Conservation (phyloP, 2,113 vertebrate genomes). For the Panthera uncia region DNA sequence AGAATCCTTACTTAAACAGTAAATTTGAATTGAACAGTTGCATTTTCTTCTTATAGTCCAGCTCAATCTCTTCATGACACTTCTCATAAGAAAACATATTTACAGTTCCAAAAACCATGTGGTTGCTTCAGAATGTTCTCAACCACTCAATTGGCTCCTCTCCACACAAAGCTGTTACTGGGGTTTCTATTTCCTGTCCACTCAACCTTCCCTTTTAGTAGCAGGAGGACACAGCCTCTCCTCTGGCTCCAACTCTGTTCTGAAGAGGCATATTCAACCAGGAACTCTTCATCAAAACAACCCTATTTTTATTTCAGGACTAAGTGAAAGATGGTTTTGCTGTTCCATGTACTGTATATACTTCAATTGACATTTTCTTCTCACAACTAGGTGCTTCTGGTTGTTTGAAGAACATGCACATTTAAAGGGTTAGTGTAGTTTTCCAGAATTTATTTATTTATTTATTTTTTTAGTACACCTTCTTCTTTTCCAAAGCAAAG, state of each 20-base stretch:
- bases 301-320: background rate
- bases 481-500: background rate
- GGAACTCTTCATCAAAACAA: background rate
- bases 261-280: background rate
- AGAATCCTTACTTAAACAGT: background rate
- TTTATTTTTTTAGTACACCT: background rate
- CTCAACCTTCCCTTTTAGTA: background rate
- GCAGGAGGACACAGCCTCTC: background rate
- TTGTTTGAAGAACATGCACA: background rate
- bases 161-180: background rate
- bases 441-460: background rate
- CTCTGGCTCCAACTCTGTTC: background rate
- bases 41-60: background rate
- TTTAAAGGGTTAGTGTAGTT: background rate
- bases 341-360: background rate
- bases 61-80: background rate
- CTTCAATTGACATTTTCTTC: background rate
- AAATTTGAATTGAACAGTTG: background rate
- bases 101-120: background rate
- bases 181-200: background rate
- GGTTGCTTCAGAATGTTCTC: background rate
- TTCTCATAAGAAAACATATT: conserved; percentile 1
- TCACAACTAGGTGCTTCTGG: background rate
- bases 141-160: background rate
- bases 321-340: background rate